Conservation (phyloP, 2,113 vertebrate species). For the Martes martes region DNA sequence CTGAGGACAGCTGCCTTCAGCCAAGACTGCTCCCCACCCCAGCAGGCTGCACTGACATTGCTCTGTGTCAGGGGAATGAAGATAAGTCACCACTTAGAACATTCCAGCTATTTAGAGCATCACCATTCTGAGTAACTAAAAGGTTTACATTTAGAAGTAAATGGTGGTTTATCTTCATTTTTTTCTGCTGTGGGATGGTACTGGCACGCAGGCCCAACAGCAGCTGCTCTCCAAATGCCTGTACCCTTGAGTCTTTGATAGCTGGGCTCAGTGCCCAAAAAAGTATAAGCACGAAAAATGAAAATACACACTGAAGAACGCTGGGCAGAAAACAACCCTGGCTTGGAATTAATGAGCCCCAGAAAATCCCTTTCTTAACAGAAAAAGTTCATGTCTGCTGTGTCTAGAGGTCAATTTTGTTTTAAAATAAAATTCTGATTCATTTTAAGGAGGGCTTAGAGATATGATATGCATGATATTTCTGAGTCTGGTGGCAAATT, state of each 20-base stretch:
- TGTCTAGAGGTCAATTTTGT: slow-evolving; percentile 22
- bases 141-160: slow-evolving; percentile 49
- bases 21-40: background rate
- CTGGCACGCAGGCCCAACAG: background rate
- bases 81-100: slow-evolving; percentile 47
- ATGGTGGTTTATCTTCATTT: slow-evolving; percentile 44
- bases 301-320: slow-evolving; percentile 8
- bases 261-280: slow-evolving; percentile 49
- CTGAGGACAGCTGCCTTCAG: background rate
- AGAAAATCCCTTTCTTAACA: background rate
- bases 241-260: background rate
- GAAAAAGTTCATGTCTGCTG: background rate
- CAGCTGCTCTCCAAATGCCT: slow-evolving; percentile 35
- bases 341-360: slow-evolving; percentile 32
- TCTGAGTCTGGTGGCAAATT: background rate
- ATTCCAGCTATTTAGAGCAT: background rate
- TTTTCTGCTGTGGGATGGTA: background rate
- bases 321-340: background rate
- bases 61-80: background rate
- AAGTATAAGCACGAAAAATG: background rate
- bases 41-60: background rate
- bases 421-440: slow-evolving; percentile 32
- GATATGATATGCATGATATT: background rate
- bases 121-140: slow-evolving; percentile 47
- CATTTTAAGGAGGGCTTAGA: background rate